A percentile compares a stretch with the other conserved stretches of the same genome.
Evolutionary conservation across 1,140 invertebrate species (phyloP).

Genomic region (Drosophila cardini): DNA sequence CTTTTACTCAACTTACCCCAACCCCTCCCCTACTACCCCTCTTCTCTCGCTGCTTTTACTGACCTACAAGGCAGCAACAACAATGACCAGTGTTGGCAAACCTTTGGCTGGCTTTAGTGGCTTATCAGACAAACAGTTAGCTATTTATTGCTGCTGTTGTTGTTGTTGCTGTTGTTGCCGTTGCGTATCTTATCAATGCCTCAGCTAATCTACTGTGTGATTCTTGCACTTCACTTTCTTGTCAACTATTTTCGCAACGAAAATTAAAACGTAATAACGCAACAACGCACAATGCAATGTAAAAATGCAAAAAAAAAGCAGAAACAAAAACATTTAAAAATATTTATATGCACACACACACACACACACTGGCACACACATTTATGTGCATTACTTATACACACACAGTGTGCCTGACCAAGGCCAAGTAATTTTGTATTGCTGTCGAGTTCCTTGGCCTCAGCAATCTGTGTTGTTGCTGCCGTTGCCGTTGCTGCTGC

Average conservation of each 20-base stretch:
- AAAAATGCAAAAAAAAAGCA: constrained; percentile 28
- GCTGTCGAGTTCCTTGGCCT: constrained; percentile 77
- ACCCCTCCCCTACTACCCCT: background rate
- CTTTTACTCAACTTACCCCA: too few relatives aligned
- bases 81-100: constrained; percentile 12
- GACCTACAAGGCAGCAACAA: constrained; percentile 50
- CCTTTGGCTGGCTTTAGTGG: constrained; percentile 8
- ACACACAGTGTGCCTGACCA: constrained; percentile 74
- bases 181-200: constrained; percentile 63
- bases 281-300: constrained; percentile 53
- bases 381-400: constrained; percentile 21
- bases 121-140: constrained; percentile 52
- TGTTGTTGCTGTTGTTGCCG: constrained; percentile 2
- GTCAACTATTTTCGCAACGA: constrained; percentile 67
- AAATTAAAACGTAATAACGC: constrained; percentile 69
- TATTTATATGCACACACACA: constrained; percentile 64
- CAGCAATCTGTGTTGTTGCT: constrained; percentile 50
- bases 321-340: constrained; percentile 75
- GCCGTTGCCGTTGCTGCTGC: constrained; percentile 51
- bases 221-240: constrained; percentile 72
- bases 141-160: constrained; percentile 20
- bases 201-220: constrained; percentile 64
- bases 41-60: constrained; percentile 17
- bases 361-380: background rate
- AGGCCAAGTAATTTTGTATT: constrained; percentile 81